Evolutionary conservation across 2,113 vertebrate species (phyloP), one percentile per base, ranked within the genome.

Genomic region (Brachyhypopomus gauderio): DNA sequence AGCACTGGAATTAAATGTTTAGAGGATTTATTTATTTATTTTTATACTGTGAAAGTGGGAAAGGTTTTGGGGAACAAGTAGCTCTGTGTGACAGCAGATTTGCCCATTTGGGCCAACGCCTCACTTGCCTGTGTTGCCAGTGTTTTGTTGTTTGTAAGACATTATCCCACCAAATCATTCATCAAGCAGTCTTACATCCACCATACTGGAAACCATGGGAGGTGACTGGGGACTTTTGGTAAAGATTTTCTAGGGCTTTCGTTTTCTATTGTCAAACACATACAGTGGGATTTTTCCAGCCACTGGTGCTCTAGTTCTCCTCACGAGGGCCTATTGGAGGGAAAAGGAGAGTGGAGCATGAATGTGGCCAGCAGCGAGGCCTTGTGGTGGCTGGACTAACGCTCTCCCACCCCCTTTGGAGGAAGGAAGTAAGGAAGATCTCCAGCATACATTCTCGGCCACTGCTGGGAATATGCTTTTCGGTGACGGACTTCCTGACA

Each of bases 131-230:
- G 79, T 83, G 75, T 52, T 45, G 9, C 41, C 41, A 45, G 69
- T 78, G 81, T 81, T 88, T 55, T 85, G 56, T 71, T 85, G 82
- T 80, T 80, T 48, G 25, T 30, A 63, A 85, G 84, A 86, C 67
- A 80, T 87, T 83, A 87, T 90, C 85, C 45, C 84, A 23, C 67
- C 83, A 87, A 87, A 89, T 89, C 88, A 88, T 75, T 30, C 69
- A 78, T 23, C 82, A 62, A 38, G 77, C 34, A 48, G 16, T 19
- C 64, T 36, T 19, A 4, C 2, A 16, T 36, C 87, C 77, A 58
- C 82, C 45, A 12, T 1, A 72, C 73, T 81, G 75, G 82, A 89
- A 34, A 67, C 30, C 1, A 14, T 7, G 30, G 17, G 30, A 4
- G 36, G 20, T 8, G 23, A 3, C 16, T 4, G 16, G 11, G 27